phyloP scores from a whole-genome alignment of 2,797 vertebrate species.

The Argya squamiceps region DNA sequence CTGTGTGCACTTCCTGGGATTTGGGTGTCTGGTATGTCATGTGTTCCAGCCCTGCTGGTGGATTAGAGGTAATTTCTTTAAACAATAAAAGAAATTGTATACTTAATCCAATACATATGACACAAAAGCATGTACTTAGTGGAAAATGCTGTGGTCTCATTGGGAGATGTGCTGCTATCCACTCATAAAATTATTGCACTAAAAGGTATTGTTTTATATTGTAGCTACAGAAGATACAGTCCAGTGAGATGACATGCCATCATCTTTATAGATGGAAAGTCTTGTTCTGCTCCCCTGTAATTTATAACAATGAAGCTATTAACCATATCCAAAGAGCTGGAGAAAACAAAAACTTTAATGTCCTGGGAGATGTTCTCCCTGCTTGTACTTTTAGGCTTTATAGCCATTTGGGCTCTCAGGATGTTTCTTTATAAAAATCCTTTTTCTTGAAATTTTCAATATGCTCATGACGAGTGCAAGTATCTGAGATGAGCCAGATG shows the following conservation, averaged over 20 bases:
- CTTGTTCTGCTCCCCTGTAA: not conserved
- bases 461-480: not conserved
- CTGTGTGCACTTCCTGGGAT: not conserved
- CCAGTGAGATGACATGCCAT: not conserved
- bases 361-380: not conserved
- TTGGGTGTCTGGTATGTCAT: not conserved
- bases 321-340: not conserved
- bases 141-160: not conserved
- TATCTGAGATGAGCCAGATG: not conserved
- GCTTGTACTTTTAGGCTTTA: not conserved
- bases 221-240: not conserved
- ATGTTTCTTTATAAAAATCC: not conserved
- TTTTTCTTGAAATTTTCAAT: not conserved
- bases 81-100: conserved; percentile 33
- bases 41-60: conserved; percentile 23
- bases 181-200: not conserved
- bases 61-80: conserved; percentile 35
- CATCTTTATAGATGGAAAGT: not conserved
- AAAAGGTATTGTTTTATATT: not conserved
- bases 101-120: conserved; percentile 39
- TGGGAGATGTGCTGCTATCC: not conserved
- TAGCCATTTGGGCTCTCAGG: not conserved
- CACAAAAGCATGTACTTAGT: not conserved
- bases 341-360: not conserved
- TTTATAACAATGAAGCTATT: not conserved